Conservation (phyloP, 1,140 invertebrate genomes). For the Acromyrmex heyeri region DNA sequence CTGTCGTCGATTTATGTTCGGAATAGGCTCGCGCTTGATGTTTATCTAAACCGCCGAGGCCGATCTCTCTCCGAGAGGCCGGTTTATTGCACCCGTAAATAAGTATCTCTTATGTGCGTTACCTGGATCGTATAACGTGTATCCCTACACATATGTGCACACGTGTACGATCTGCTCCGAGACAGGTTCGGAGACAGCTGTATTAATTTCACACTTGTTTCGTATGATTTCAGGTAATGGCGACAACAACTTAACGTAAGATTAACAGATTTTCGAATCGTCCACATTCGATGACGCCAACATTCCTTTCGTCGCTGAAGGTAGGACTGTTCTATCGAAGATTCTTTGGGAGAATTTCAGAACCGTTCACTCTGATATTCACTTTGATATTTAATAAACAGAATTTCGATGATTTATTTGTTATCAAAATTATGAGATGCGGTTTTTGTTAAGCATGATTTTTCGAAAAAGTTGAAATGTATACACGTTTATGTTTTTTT, state of each 20-base stretch:
- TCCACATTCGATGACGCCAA: not conserved
- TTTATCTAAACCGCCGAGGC: slow-evolving; percentile 72
- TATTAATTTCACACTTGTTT: slow-evolving; percentile 60
- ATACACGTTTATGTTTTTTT: not conserved
- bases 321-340: not conserved
- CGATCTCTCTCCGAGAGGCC: slow-evolving; percentile 63
- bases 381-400: not conserved
- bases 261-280: slow-evolving; percentile 8
- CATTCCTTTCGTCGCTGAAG: not conserved
- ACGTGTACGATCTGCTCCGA: not conserved
- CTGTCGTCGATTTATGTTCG: slow-evolving; percentile 71
- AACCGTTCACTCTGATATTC: not conserved
- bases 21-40: slow-evolving; percentile 65
- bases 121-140: not conserved
- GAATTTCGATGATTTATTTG: not conserved
- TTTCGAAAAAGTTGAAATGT: not conserved
- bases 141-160: not conserved
- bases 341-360: not conserved
- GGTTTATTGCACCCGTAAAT: slow-evolving; percentile 71
- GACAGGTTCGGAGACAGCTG: slow-evolving; percentile 13
- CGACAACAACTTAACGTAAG: not conserved
- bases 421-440: not conserved
- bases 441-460: not conserved
- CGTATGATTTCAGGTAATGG: slow-evolving; percentile 76
- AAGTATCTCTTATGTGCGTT: slow-evolving; percentile 56